Evolutionary conservation across 2,888 invertebrate species (phyloP).

Genomic region (Pyrrhosoma nymphula): DNA sequence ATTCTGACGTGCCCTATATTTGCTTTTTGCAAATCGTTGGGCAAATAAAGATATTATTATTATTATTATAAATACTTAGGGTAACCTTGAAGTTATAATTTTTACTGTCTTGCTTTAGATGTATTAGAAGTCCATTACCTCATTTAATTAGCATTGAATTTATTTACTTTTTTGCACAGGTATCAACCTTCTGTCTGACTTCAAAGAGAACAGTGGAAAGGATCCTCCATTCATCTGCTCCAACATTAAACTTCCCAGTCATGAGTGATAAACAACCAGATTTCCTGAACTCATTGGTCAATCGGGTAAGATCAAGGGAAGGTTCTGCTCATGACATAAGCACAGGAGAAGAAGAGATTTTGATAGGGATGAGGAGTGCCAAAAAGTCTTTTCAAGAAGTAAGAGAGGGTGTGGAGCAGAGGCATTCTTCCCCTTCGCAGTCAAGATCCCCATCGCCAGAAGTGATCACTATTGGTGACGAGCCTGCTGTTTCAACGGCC

Average conservation of each 20-base stretch:
- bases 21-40: no score
- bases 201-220: constrained; percentile 38
- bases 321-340: background rate
- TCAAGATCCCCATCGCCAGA: background rate
- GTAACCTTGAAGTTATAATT: no score
- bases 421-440: background rate
- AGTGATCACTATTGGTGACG: constrained; percentile 2
- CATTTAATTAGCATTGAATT: no score
- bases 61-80: no score
- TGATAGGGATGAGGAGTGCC: background rate
- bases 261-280: background rate
- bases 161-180: background rate
- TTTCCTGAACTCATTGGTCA: background rate
- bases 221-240: constrained; percentile 17
- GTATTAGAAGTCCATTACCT: no score
- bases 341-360: background rate
- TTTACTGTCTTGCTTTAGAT: no score
- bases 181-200: constrained; percentile 13
- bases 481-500: background rate
- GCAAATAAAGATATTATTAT: no score
- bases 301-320: background rate
- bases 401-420: background rate
- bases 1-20: no score
- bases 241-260: constrained; percentile 3
- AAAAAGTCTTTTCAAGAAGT: background rate